A percentile compares a stretch with the other conserved stretches of the same genome.
Evolutionary conservation across 2,113 vertebrate species (phyloP).

Genomic region (Astatotilapia flaviijosephi): DNA sequence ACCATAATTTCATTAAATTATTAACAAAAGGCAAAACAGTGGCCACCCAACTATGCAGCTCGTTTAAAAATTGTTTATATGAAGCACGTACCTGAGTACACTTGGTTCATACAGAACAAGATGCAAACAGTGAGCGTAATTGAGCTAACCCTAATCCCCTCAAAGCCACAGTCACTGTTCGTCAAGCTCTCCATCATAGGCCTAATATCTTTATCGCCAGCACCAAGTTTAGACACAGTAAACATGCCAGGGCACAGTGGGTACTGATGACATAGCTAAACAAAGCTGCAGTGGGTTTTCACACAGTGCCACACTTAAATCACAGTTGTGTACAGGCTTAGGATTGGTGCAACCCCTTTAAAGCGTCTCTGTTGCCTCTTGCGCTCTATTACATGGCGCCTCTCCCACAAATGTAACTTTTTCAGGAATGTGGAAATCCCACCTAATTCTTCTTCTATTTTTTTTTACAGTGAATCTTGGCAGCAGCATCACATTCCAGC

Average conservation of each 20-base stretch:
- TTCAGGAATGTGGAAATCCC: neutral
- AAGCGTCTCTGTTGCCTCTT: neutral
- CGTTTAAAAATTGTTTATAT: neutral
- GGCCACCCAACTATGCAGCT: neutral
- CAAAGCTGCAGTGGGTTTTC: neutral
- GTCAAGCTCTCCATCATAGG: neutral
- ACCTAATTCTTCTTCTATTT: neutral
- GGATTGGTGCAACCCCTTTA: neutral
- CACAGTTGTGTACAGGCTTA: neutral
- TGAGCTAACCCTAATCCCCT: slow-evolving; percentile 16
- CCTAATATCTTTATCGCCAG: slow-evolving; percentile 14
- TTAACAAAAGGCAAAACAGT: neutral
- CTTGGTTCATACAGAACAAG: neutral
- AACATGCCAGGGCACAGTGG: neutral
- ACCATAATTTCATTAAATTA: neutral
- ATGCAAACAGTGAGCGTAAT: slow-evolving; percentile 6
- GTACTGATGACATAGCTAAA: neutral
- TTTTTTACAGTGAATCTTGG: neutral
- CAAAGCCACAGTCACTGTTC: neutral
- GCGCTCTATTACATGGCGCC: neutral
- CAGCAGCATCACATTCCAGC: slow-evolving; percentile 24
- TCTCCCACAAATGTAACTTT: neutral
- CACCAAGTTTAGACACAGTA: neutral
- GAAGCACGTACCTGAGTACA: neutral
- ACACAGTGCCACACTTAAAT: neutral